A percentile compares a stretch with the other conserved stretches of the same genome.
Evolutionary conservation across 2,888 invertebrate species (phyloP).

Genomic region (Drosophila mayaguana): DNA sequence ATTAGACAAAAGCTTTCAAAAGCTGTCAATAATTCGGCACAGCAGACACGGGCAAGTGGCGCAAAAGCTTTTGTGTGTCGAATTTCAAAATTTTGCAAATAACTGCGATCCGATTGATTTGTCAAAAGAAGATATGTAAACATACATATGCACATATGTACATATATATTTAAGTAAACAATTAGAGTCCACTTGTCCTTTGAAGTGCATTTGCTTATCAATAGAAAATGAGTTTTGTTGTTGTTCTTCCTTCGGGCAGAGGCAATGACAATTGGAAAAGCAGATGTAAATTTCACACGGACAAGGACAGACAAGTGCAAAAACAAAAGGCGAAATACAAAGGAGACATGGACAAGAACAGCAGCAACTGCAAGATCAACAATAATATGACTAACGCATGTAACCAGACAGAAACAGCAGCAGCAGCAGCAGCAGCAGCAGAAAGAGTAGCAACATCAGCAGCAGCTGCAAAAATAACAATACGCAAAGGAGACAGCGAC

Average conservation of each 20-base stretch:
- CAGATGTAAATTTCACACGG: constrained; percentile 18
- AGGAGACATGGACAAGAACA: constrained; percentile 3
- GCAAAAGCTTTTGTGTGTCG: constrained; percentile 24
- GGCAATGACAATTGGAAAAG: neutral
- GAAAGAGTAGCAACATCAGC: constrained; percentile 10
- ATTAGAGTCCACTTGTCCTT: neutral
- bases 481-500: constrained; percentile 53
- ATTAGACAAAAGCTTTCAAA: constrained; percentile 21
- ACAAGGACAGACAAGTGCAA: constrained; percentile 50
- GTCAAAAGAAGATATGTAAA: neutral
- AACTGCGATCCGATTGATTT: constrained; percentile 9
- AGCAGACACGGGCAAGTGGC: constrained; percentile 11
- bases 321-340: neutral
- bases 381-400: constrained; percentile 25
- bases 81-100: constrained; percentile 31
- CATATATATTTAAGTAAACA: neutral
- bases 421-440: constrained; percentile 35
- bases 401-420: constrained; percentile 32
- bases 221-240: neutral
- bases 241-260: too few relatives aligned
- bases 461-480: constrained; percentile 62
- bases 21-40: constrained; percentile 21
- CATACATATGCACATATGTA: neutral
- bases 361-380: constrained; percentile 9
- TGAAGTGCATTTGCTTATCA: constrained; percentile 11